These are phyloP conservation scores for Limosa lapponica DNA, from an alignment of 2,797 vertebrate genomes.

Conservation along the genomic window DNA sequence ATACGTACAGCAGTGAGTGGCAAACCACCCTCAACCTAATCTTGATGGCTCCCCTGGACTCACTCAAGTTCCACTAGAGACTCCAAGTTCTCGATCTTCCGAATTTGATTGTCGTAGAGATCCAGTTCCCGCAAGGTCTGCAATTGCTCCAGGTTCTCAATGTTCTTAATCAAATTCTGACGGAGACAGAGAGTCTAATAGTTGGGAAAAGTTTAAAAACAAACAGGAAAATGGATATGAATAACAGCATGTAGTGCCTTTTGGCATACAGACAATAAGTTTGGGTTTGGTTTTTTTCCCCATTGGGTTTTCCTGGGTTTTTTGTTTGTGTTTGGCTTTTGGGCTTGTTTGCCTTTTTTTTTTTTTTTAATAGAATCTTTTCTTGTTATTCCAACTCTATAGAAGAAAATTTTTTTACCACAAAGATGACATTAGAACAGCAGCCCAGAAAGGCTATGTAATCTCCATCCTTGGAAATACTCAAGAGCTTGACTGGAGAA, in stretches of 20 bases:
- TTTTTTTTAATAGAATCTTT: background rate
- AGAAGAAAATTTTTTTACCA: background rate
- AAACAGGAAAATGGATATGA: background rate
- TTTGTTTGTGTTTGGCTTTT: background rate
- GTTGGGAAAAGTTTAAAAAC: background rate
- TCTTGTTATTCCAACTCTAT: background rate
- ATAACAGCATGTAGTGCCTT: background rate
- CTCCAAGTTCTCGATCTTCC: conserved; percentile 93
- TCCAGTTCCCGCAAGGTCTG: conserved; percentile 89
- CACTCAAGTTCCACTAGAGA: conserved; percentile 91
- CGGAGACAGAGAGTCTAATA: conserved; percentile 93
- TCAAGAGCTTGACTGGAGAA: background rate
- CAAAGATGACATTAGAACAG: background rate
- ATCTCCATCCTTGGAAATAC: background rate
- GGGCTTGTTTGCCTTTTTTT: background rate
- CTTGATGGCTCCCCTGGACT: conserved; percentile 64
- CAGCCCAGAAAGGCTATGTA: background rate
- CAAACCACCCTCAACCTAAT: background rate
- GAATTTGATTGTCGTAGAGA: conserved; percentile 98
- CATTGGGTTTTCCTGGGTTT: background rate
- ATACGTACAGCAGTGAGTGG: background rate
- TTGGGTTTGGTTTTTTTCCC: background rate
- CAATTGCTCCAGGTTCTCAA: conserved; percentile 93
- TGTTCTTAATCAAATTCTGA: conserved; percentile 95
- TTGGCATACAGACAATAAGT: background rate